Conservation (phyloP, 2,797 vertebrate genomes). For the Crocodylus rhombifer region DNA sequence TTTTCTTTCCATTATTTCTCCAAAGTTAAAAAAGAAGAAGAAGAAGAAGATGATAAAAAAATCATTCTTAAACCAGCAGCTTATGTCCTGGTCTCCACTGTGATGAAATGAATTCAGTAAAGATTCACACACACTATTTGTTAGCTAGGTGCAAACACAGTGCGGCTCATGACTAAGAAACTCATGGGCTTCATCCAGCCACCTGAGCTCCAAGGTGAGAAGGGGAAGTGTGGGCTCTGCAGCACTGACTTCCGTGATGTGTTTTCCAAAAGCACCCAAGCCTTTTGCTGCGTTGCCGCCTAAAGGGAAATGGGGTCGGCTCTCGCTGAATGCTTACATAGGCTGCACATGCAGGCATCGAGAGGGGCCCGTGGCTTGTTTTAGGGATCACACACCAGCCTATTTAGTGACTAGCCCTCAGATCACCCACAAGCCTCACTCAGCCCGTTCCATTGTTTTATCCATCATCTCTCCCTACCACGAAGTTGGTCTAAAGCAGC, state of each 20-base stretch:
- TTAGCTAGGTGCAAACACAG: not conserved
- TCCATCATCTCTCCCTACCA: too few species aligned
- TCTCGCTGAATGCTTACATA: not conserved
- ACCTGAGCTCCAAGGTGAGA: not conserved
- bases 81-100: not conserved
- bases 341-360: not conserved
- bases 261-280: not conserved
- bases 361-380: not conserved
- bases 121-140: not conserved
- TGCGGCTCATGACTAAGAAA: not conserved
- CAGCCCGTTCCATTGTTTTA: not conserved
- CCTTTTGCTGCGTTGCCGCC: not conserved
- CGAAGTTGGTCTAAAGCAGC: too few species aligned
- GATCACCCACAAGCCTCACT: not conserved
- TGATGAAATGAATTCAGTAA: not conserved
- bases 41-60: not conserved
- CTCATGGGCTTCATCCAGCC: not conserved
- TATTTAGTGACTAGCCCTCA: not conserved
- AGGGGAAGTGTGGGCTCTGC: too few species aligned
- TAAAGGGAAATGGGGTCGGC: not conserved
- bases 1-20: not conserved
- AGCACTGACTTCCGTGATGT: not conserved
- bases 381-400: not conserved
- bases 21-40: not conserved
- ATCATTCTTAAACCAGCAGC: not conserved